Percentiles rank a stretch among this genome's conserved stretches.
Conservation (phyloP, 1,140 invertebrate species). For the Drosophila tani region DNA sequence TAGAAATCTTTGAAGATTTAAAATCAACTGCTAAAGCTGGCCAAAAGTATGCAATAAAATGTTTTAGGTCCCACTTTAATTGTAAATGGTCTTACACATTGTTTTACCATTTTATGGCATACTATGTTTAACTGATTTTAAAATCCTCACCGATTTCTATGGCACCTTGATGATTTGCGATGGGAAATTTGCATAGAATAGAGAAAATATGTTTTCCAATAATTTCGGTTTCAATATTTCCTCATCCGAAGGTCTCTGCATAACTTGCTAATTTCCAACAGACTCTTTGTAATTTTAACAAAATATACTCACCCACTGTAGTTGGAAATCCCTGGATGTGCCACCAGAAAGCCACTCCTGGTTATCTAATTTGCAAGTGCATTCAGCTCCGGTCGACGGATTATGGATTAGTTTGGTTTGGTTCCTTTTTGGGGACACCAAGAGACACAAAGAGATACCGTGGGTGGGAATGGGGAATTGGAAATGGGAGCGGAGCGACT, state of each 20-base stretch:
- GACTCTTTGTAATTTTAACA: neutral
- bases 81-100: too few relatives aligned
- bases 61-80: neutral
- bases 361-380: conserved; percentile 51
- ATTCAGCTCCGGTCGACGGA: conserved; percentile 41
- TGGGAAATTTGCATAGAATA: neutral
- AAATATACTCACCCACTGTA: conserved; percentile 23
- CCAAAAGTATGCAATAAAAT: neutral
- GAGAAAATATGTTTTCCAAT: neutral
- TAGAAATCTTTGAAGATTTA: neutral
- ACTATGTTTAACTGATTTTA: neutral
- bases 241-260: too few relatives aligned
- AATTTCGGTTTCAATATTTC: neutral
- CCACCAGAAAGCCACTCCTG: conserved; percentile 13
- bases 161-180: too few relatives aligned
- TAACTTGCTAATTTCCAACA: neutral
- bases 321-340: neutral
- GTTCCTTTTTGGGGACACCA: conserved; percentile 41
- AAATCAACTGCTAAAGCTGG: neutral
- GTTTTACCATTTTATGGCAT: too few relatives aligned
- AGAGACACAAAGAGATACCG: conserved; percentile 35
- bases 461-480: conserved; percentile 25
- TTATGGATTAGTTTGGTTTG: conserved; percentile 45
- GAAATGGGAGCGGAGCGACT: conserved; percentile 30
- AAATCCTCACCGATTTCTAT: neutral